These are phyloP conservation scores for Sinotaia quadrata DNA, from an alignment of 2,888 invertebrate genomes.

Conservation along the genomic window DNA sequence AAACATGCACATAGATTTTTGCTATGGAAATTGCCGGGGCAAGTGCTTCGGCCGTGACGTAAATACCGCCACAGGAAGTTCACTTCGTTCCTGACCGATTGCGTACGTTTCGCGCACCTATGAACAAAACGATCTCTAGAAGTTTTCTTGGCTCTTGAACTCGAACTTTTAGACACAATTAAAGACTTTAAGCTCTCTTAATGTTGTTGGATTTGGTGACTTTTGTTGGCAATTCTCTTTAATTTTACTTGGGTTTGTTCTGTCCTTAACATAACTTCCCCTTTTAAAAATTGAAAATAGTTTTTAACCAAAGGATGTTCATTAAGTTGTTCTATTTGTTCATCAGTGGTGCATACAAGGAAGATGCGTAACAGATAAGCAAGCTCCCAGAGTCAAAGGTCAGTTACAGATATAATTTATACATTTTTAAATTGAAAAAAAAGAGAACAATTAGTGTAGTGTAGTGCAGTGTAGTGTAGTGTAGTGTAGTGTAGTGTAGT, in stretches of 20 bases:
- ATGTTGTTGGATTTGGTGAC: neutral
- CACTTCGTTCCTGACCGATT: too few species aligned
- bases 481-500: neutral
- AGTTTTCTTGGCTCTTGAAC: too few species aligned
- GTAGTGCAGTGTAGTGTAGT: neutral
- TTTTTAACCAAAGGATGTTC: too few species aligned
- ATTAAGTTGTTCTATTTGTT: neutral
- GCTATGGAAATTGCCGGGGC: too few species aligned
- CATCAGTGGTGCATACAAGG: conserved; percentile 17
- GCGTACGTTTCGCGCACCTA: too few species aligned
- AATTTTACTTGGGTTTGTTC: neutral
- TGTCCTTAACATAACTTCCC: neutral
- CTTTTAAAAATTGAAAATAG: too few species aligned
- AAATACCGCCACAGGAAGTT: too few species aligned
- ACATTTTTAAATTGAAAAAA: neutral
- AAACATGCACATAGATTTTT: too few species aligned
- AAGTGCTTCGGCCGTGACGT: too few species aligned
- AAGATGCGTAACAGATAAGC: conserved; percentile 3
- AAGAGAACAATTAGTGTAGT: neutral
- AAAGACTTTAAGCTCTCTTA: neutral
- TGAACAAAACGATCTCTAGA: too few species aligned
- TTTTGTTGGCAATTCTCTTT: neutral
- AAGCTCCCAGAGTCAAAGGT: neutral
- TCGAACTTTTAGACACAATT: too few species aligned
- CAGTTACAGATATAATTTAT: neutral